Conservation (phyloP, 2,797 vertebrate species). For the Sebastiscus tertius region DNA sequence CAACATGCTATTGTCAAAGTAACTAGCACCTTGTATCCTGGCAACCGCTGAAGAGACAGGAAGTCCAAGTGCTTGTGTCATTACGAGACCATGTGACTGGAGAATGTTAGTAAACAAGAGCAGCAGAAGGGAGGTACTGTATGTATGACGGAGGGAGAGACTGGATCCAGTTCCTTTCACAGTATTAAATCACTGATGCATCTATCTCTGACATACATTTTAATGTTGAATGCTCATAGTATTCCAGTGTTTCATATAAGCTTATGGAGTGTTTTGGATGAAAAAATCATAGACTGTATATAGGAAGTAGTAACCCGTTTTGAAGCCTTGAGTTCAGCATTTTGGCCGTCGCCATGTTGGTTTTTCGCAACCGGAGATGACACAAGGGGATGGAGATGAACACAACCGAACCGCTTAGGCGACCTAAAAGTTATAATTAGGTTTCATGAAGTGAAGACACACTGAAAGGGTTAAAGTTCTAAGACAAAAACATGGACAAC, state of each 20-base stretch:
- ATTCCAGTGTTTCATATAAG: background rate
- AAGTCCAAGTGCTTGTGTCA: slow-evolving; percentile 58
- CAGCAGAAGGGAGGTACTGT: slow-evolving; percentile 1
- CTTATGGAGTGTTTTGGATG: background rate
- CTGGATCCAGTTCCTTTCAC: background rate
- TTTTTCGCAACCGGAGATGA: no score
- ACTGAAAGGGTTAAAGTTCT: no score
- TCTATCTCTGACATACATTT: background rate
- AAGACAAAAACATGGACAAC: no score
- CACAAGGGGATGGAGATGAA: no score
- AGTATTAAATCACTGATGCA: background rate
- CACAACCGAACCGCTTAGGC: no score
- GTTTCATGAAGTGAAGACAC: no score
- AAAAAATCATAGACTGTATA: no score
- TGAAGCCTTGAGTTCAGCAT: no score
- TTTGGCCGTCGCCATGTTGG: no score
- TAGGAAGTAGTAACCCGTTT: no score
- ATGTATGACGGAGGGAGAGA: background rate
- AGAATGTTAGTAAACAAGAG: slow-evolving; percentile 74
- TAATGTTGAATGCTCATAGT: background rate
- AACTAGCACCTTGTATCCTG: slow-evolving; percentile 69
- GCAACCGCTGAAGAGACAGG: slow-evolving; percentile 61
- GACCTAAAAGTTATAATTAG: no score
- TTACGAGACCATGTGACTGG: slow-evolving; percentile 64
- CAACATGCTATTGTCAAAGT: slow-evolving; percentile 72